Evolutionary conservation across 2,888 invertebrate genomes (phyloP).

Genomic region (Idaea aversata): DNA sequence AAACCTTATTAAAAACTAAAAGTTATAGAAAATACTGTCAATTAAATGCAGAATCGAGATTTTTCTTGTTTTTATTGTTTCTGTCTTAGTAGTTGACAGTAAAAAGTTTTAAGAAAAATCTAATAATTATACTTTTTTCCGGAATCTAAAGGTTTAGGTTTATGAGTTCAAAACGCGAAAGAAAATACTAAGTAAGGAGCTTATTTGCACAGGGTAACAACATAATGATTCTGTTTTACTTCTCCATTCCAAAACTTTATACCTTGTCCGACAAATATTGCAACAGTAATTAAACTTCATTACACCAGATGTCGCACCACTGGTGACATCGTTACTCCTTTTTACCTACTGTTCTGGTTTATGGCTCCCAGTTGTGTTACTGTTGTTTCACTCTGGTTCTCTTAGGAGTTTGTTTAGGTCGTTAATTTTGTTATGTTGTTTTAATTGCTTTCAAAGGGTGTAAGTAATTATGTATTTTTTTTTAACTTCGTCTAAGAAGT

Average conservation of each 20-base stretch:
- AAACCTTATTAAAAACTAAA: too few relatives aligned
- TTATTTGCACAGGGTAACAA: not conserved
- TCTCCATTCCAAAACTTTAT: not conserved
- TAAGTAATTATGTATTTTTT: too few relatives aligned
- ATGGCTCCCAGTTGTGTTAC: conserved; percentile 24
- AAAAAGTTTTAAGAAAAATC: too few relatives aligned
- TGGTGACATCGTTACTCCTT: conserved; percentile 30
- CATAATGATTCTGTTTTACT: not conserved
- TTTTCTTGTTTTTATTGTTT: too few relatives aligned
- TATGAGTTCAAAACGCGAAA: too few relatives aligned
- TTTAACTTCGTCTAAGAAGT: too few relatives aligned
- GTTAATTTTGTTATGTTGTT: not conserved
- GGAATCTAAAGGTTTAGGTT: too few relatives aligned
- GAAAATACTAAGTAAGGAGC: too few relatives aligned
- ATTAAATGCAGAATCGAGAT: too few relatives aligned
- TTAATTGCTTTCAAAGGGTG: not conserved
- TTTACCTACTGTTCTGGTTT: conserved; percentile 31
- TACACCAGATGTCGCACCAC: conserved; percentile 25
- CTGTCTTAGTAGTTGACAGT: too few relatives aligned
- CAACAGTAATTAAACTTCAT: conserved; percentile 24
- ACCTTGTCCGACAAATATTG: conserved; percentile 12
- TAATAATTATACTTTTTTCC: too few relatives aligned
- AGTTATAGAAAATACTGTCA: too few relatives aligned
- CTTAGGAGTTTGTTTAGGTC: not conserved
- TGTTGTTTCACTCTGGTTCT: conserved; percentile 23